Evolutionary conservation across 2,113 vertebrate genomes (phyloP).

Genomic region (Uria lomvia): DNA sequence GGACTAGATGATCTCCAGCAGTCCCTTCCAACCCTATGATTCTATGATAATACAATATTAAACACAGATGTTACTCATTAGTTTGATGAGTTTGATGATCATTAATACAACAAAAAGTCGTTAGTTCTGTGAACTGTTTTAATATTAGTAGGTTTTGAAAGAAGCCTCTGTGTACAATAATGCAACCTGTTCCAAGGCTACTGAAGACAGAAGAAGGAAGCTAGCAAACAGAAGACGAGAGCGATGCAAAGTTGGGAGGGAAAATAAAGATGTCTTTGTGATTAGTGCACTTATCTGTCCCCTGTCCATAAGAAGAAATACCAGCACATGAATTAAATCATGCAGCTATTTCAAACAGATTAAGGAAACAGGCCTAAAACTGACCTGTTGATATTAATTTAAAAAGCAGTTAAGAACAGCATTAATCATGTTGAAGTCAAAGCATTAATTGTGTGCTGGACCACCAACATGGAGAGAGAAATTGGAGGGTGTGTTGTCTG

Average conservation of each 20-base stretch:
- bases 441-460: not conserved
- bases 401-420: not conserved
- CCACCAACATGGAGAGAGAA: not conserved
- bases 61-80: not conserved
- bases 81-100: not conserved
- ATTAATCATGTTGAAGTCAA: not conserved
- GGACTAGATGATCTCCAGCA: too few relatives aligned
- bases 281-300: not conserved
- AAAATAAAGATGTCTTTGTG: not conserved
- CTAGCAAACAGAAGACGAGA: not conserved
- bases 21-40: too few relatives aligned
- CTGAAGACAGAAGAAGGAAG: not conserved
- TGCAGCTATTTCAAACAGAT: not conserved
- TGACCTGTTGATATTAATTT: not conserved
- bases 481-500: fast-evolving
- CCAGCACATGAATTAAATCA: not conserved
- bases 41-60: not conserved
- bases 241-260: not conserved
- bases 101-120: not conserved
- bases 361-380: not conserved
- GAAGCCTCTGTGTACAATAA: not conserved
- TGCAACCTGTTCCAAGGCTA: not conserved
- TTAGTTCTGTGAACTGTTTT: not conserved
- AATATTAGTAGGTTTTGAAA: not conserved
- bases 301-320: not conserved